A percentile compares a stretch with the other conserved stretches of the same genome.
phyloP scores from a whole-genome alignment of 2,888 invertebrate genomes.

The Malacosoma neustria region DNA sequence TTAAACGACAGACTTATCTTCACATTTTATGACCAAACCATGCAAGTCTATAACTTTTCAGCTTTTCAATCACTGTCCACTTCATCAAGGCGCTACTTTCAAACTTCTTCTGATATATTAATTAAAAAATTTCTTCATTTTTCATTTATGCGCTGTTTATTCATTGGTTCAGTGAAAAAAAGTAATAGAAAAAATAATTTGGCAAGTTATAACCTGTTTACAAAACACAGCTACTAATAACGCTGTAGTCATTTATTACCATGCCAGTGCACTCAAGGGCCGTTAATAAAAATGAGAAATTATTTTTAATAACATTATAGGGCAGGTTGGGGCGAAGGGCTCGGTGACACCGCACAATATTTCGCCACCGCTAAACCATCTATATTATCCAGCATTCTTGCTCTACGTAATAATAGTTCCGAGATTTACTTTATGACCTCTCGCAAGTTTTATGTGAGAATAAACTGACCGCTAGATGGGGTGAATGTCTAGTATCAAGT shows the following conservation, averaged over 20 bases:
- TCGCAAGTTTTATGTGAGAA: conserved; percentile 40
- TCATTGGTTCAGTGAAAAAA: too few species aligned
- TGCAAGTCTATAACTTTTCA: too few species aligned
- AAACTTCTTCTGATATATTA: too few species aligned
- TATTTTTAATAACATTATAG: conserved; percentile 69
- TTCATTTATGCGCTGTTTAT: too few species aligned
- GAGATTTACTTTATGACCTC: conserved; percentile 56
- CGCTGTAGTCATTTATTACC: conserved; percentile 48
- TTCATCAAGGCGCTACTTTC: too few species aligned
- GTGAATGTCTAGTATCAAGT: neutral
- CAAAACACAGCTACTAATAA: conserved; percentile 19
- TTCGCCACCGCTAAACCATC: conserved; percentile 42
- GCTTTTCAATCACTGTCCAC: too few species aligned
- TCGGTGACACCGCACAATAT: conserved; percentile 52
- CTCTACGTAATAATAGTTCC: conserved; percentile 50
- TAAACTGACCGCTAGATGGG: conserved; percentile 23
- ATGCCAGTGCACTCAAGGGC: conserved; percentile 36
- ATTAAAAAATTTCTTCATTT: too few species aligned
- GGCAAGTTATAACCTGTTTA: too few species aligned
- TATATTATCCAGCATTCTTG: conserved; percentile 59
- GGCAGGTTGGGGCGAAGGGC: conserved; percentile 23
- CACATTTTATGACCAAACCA: too few species aligned
- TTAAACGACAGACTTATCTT: too few species aligned
- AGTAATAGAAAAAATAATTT: too few species aligned
- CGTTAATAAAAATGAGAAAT: conserved; percentile 73